These are phyloP conservation scores for Oryzias melastigma DNA, from an alignment of 2,113 vertebrate species.

Conservation along the genomic window DNA sequence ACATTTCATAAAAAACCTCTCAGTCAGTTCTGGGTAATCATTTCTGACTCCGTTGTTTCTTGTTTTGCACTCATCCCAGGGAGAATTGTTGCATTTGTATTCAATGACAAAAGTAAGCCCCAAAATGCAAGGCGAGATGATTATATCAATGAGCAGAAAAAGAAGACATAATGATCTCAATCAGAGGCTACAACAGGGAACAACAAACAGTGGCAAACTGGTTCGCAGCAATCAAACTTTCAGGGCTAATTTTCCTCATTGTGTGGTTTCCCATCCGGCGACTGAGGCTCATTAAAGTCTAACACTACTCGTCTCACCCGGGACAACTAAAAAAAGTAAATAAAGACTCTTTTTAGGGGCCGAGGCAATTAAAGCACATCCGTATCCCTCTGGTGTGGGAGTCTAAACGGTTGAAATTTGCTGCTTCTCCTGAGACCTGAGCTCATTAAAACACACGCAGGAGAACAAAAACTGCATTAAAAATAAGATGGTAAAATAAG, in stretches of 20 bases:
- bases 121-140: not conserved
- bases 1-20: too few species aligned
- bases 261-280: constrained; percentile 9
- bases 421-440: constrained; percentile 5
- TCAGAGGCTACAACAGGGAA: not conserved
- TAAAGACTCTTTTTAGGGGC: constrained; percentile 23
- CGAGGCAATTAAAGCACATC: constrained; percentile 54
- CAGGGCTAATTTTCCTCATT: constrained; percentile 15
- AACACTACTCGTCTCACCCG: constrained; percentile 17
- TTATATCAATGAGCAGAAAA: constrained; percentile 9
- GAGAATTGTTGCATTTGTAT: not conserved
- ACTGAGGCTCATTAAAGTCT: constrained; percentile 42
- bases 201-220: constrained; percentile 8
- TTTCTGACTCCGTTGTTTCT: too few species aligned
- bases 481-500: too few species aligned
- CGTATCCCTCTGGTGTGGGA: constrained; percentile 12
- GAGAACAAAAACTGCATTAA: constrained; percentile 16
- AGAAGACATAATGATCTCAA: not conserved
- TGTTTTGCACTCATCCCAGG: not conserved
- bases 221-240: constrained; percentile 17
- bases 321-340: constrained; percentile 30
- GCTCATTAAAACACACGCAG: constrained; percentile 47
- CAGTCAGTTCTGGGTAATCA: too few species aligned
- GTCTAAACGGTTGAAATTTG: constrained; percentile 35
- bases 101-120: not conserved